Percentiles rank a stretch among this genome's conserved stretches.
Conservation (phyloP, 2,888 invertebrate genomes). For the Apomyelois bistriatella region DNA sequence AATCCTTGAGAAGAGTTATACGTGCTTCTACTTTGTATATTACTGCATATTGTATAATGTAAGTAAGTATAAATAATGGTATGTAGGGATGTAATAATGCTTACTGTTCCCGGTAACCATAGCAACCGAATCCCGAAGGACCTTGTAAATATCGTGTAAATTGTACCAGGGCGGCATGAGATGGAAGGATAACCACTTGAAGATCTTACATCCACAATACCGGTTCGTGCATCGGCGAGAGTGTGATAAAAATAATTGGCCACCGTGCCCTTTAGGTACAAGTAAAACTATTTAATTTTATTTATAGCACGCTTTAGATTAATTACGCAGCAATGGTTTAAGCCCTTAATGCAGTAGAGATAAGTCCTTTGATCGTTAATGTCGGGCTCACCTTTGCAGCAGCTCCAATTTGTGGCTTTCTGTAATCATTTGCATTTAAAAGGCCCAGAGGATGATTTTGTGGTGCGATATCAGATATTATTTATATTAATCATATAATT, state of each 20-base stretch:
- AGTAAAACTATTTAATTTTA: conserved; percentile 40
- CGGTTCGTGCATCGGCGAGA: conserved; percentile 22
- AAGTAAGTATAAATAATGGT: too few species aligned
- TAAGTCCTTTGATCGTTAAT: conserved; percentile 35
- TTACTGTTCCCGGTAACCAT: conserved; percentile 25
- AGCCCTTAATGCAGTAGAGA: conserved; percentile 33
- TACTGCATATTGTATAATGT: too few species aligned
- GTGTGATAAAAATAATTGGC: conserved; percentile 49
- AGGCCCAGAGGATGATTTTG: not conserved
- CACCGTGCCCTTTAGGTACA: conserved; percentile 39
- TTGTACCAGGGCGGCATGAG: conserved; percentile 56
- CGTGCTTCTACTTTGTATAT: too few species aligned
- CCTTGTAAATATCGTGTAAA: conserved; percentile 69
- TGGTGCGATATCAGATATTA: not conserved
- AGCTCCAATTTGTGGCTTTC: conserved; percentile 8
- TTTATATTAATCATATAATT: not conserved
- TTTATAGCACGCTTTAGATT: conserved; percentile 39
- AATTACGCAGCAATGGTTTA: conserved; percentile 30
- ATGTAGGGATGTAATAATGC: too few species aligned
- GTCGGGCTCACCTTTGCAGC: conserved; percentile 6
- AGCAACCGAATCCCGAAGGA: conserved; percentile 46
- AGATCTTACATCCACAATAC: conserved; percentile 20
- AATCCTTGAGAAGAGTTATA: too few species aligned
- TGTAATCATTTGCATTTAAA: conserved; percentile 11
- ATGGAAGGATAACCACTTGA: conserved; percentile 27